phyloP scores from a whole-genome alignment of 2,888 invertebrate genomes.

The Drepana falcataria region DNA sequence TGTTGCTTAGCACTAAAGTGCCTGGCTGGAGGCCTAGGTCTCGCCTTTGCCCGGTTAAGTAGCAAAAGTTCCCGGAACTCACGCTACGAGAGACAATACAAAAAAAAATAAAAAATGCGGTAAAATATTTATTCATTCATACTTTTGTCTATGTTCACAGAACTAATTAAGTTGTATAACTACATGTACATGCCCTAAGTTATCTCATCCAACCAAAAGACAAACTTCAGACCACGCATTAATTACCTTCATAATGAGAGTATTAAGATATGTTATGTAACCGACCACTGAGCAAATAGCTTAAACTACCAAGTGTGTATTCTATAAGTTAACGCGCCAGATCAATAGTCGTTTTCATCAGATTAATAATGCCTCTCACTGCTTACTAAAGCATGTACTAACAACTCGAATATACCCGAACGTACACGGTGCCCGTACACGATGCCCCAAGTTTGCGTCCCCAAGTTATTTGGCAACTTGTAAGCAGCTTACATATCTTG shows the following conservation, averaged over 20 bases:
- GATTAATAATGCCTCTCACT: conserved; percentile 55
- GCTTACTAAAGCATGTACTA: conserved; percentile 14
- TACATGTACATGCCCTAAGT: too few species aligned
- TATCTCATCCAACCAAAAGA: not conserved
- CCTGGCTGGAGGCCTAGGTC: too few species aligned
- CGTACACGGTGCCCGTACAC: not conserved
- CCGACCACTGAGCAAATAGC: conserved; percentile 1
- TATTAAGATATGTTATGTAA: not conserved
- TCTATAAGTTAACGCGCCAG: conserved; percentile 24
- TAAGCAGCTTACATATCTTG: conserved; percentile 66
- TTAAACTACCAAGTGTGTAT: not conserved
- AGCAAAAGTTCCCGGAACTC: too few species aligned
- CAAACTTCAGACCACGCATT: conserved; percentile 1
- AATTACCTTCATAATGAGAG: not conserved
- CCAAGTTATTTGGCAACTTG: conserved; percentile 62
- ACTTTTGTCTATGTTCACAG: too few species aligned
- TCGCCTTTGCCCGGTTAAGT: too few species aligned
- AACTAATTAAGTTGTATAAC: too few species aligned
- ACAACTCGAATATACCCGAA: not conserved
- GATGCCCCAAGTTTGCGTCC: conserved; percentile 21
- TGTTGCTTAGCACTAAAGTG: too few species aligned
- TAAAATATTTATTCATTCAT: too few species aligned
- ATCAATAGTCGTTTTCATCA: conserved; percentile 52
- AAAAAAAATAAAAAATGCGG: too few species aligned
- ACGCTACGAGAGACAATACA: too few species aligned